phyloP scores from a whole-genome alignment of 1,140 invertebrate species.

The Caenorhabditis briggsae region DNA sequence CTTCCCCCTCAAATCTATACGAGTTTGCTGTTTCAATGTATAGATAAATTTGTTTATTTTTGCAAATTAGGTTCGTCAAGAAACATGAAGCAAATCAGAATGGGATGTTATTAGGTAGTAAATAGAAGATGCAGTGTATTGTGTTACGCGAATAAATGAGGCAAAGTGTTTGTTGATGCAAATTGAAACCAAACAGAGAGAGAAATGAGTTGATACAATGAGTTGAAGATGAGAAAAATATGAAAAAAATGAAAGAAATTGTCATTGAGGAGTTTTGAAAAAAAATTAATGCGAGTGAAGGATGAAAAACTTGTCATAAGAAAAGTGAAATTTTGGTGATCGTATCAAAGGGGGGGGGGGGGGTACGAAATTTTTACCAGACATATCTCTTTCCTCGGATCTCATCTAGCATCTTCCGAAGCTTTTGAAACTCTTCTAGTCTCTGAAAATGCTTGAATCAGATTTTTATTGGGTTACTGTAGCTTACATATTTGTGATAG shows the following conservation, averaged over 20 bases:
- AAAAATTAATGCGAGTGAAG: background rate
- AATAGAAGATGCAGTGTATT: background rate
- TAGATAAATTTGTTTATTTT: slow-evolving; percentile 36
- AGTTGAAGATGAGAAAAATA: background rate
- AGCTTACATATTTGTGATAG: slow-evolving; percentile 28
- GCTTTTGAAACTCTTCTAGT: background rate
- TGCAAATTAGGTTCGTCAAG: slow-evolving; percentile 35
- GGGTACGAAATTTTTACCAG: no score
- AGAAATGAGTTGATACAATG: background rate
- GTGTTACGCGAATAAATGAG: slow-evolving; percentile 13
- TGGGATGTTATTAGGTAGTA: slow-evolving; percentile 35
- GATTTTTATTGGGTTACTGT: no score
- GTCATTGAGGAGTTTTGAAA: background rate
- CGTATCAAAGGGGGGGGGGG: no score
- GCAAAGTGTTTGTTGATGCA: slow-evolving; percentile 31
- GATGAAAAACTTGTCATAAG: background rate
- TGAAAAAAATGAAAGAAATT: slow-evolving; percentile 3
- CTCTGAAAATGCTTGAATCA: background rate
- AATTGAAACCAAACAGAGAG: background rate
- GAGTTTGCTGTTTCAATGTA: background rate
- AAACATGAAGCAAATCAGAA: slow-evolving; percentile 35
- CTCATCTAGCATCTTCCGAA: background rate
- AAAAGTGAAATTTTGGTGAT: no score
- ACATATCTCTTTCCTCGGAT: background rate
- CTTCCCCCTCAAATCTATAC: slow-evolving; percentile 7